Conservation (phyloP, 2,797 vertebrate species). For the Spinus olivaceus region DNA sequence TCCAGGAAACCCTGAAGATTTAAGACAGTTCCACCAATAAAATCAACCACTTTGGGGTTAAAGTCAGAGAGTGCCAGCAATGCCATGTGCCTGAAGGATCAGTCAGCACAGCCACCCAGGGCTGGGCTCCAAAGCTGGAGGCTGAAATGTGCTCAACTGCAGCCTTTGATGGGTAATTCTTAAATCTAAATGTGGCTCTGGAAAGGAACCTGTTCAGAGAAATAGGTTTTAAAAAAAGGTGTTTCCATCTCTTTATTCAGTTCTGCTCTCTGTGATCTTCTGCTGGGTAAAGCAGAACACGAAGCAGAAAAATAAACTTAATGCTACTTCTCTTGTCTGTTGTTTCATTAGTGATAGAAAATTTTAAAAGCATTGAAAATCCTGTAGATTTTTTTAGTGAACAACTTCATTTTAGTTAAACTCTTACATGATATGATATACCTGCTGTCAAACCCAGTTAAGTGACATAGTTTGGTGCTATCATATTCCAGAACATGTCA, state of each 20-base stretch:
- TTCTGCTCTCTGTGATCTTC: constrained; percentile 23
- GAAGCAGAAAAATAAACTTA: neutral
- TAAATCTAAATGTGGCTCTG: neutral
- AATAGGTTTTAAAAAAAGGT: neutral
- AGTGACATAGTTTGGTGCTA: constrained; percentile 21
- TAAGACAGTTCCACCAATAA: neutral
- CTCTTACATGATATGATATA: constrained; percentile 53
- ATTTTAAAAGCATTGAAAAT: constrained; percentile 46
- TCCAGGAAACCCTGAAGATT: neutral
- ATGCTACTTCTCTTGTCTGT: constrained; percentile 31
- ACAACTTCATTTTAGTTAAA: constrained; percentile 54
- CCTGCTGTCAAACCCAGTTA: constrained; percentile 68
- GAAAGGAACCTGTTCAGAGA: neutral
- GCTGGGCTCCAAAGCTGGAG: neutral
- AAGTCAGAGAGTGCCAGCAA: neutral
- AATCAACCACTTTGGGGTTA: neutral
- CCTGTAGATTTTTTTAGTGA: constrained; percentile 23
- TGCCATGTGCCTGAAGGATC: neutral
- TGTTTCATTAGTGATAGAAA: constrained; percentile 42
- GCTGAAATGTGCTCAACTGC: neutral
- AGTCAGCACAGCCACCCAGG: neutral
- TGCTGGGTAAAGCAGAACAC: constrained; percentile 26
- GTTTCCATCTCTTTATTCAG: neutral
- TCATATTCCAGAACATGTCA: constrained; percentile 60
- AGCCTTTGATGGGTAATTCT: neutral